Conservation (phyloP, 2,888 invertebrate genomes). For the Platycheirus rosarum region DNA sequence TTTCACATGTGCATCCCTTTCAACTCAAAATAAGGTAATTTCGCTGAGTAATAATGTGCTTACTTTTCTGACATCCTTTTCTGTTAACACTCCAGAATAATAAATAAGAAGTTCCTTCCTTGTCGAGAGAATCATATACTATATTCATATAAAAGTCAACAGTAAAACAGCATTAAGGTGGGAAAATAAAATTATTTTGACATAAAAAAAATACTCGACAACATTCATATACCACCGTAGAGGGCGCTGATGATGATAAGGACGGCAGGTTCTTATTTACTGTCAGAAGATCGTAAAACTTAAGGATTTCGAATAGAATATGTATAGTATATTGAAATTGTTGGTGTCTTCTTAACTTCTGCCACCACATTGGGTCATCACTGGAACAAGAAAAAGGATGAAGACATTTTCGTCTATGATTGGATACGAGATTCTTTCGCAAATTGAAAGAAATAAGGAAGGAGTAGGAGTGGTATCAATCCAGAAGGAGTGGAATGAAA, state of each 20-base stretch:
- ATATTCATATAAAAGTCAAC: conserved; percentile 71
- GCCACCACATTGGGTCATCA: conserved; percentile 25
- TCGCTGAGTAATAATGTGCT: conserved; percentile 58
- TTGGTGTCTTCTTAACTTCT: not conserved
- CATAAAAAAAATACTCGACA: conserved; percentile 69
- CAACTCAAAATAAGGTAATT: conserved; percentile 44
- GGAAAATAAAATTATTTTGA: conserved; percentile 69
- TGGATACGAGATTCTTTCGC: conserved; percentile 24
- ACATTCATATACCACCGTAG: conserved; percentile 67
- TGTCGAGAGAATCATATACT: conserved; percentile 56
- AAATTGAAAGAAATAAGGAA: too few relatives aligned
- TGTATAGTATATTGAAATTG: not conserved
- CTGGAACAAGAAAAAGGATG: conserved; percentile 26
- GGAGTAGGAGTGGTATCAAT: too few relatives aligned
- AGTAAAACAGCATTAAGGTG: conserved; percentile 70
- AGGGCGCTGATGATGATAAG: conserved; percentile 11
- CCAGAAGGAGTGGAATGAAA: too few relatives aligned
- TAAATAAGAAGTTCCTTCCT: conserved; percentile 70
- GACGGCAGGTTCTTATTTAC: conserved; percentile 65
- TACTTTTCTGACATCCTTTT: conserved; percentile 54
- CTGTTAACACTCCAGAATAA: conserved; percentile 53
- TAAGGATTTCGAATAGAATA: conserved; percentile 60
- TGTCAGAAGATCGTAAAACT: conserved; percentile 68
- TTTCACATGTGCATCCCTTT: conserved; percentile 23
- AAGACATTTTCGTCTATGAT: conserved; percentile 34